Percentiles rank a stretch among this genome's conserved stretches.
Evolutionary conservation across 2,888 invertebrate species (phyloP).

Genomic region (Eupithecia subumbrata): DNA sequence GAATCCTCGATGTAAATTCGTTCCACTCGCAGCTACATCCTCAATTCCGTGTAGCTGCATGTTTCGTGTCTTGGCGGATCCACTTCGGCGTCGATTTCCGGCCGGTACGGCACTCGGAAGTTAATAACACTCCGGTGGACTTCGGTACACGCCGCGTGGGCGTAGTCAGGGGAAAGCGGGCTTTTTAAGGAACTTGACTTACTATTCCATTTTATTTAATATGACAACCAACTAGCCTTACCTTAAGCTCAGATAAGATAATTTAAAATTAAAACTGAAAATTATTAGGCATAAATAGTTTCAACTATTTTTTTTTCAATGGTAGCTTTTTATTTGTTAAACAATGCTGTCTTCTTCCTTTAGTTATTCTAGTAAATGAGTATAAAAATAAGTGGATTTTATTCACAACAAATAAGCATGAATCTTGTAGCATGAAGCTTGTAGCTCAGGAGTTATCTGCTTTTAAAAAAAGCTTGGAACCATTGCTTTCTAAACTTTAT

Average conservation of each 20-base stretch:
- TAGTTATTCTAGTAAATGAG: too few species aligned
- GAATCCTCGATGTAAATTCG: slow-evolving; percentile 4
- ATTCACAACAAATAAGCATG: too few species aligned
- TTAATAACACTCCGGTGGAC: slow-evolving; percentile 67
- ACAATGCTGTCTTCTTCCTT: too few species aligned
- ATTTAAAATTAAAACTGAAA: too few species aligned
- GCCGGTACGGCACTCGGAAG: slow-evolving; percentile 61
- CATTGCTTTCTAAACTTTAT: not conserved
- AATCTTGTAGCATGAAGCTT: too few species aligned
- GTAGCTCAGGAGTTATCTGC: too few species aligned
- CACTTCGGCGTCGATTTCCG: slow-evolving; percentile 69
- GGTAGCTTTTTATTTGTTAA: too few species aligned
- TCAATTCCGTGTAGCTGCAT: slow-evolving; percentile 32
- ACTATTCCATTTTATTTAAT: not conserved
- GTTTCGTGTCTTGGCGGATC: slow-evolving; percentile 50
- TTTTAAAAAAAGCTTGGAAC: too few species aligned
- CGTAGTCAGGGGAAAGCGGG: not conserved
- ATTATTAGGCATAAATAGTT: too few species aligned
- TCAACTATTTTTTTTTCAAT: too few species aligned
- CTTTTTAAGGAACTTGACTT: not conserved
- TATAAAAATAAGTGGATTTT: too few species aligned
- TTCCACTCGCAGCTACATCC: slow-evolving; percentile 19
- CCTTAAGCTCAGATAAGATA: not conserved
- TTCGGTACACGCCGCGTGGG: slow-evolving; percentile 18
- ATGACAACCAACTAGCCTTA: too few species aligned